Base-by-base conservation (phyloP, 2,888 invertebrate species). In the Caenorhabditis sp. region DNA sequence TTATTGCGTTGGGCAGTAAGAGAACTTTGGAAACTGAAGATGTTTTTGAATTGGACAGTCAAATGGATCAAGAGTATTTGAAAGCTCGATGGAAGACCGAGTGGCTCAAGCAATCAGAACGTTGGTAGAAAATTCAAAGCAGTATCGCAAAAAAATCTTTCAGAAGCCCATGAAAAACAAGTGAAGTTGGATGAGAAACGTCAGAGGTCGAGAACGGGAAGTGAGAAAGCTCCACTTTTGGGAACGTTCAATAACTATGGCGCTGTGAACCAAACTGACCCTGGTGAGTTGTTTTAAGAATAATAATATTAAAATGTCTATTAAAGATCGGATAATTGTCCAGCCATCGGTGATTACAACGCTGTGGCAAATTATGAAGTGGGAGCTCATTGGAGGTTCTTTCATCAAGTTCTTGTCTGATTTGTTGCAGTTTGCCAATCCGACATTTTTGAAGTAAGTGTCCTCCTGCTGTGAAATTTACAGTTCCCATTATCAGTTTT, bases 391-490 rank as follows among this genome's bases (percentile, higher is more conserved):
- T 1, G 87, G 86, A 38, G 90, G 87, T 8, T 89, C 88, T 35
- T 28, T 85, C 28, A 73, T 92, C 59, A 92, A 91, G 66, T 86
- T 89, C 31, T 28, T 89, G 54, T 89, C 90, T 1, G 91, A 91
- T 72, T 56, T 90, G 56, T 76, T 92, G 28, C 86, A 87, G 49
- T 92, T 89, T 72, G 86, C 87, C 10, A 91, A 92, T 80, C 91
- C 91, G 0, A 68, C 85, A 7, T 89, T 91, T 28, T 85, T 91
- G 54, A 92, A 89, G 91, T 91, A 70, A 79, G 76, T 31, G 35
- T n/a, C 7, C 6, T 38, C n/a, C n/a, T 12, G 31, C 4, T 24
- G 0, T 12, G 2, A 28, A 24, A 51, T 19, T 28, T 8, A 28
- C 8, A 59, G 1, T 31, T 44, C 2, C 26, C 12, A 8, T 22